These are phyloP conservation scores for Euplagia quadripunctaria DNA, from an alignment of 2,888 invertebrate species.

Conservation along the genomic window DNA sequence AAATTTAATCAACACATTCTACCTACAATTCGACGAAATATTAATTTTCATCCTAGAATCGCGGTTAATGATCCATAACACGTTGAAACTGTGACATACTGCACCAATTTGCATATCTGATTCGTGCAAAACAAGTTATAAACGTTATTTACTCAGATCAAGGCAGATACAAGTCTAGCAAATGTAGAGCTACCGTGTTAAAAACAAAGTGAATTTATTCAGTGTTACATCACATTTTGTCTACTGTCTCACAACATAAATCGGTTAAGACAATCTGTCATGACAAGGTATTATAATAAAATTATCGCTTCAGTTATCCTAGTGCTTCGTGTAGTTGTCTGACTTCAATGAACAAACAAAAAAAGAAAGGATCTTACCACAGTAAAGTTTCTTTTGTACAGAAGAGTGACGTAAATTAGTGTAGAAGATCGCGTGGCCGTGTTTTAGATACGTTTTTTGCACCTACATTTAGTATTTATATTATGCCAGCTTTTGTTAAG, in stretches of 20 bases:
- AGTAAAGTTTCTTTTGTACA: not conserved
- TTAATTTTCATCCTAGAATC: not conserved
- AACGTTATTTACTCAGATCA: constrained; percentile 49
- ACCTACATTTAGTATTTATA: too few species aligned
- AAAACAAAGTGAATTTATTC: not conserved
- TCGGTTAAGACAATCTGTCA: not conserved
- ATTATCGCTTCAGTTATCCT: not conserved
- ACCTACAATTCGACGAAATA: not conserved
- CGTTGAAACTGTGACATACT: constrained; percentile 34
- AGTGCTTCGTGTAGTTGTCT: not conserved
- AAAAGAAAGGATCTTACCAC: not conserved
- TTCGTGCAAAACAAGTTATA: constrained; percentile 36
- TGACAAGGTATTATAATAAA: not conserved
- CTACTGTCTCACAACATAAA: not conserved
- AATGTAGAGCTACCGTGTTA: not conserved
- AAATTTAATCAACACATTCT: not conserved
- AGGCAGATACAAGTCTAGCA: constrained; percentile 13
- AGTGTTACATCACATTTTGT: not conserved
- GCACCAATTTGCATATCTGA: constrained; percentile 46
- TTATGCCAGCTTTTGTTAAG: too few species aligned
- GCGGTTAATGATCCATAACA: constrained; percentile 26
- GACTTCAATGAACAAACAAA: not conserved
- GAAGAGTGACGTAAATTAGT: not conserved
- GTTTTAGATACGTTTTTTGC: too few species aligned
- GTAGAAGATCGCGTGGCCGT: too few species aligned